Evolutionary conservation across 92 coral and sea anemone species (phyloP).

Genomic region (Bergia puertoricense): DNA sequence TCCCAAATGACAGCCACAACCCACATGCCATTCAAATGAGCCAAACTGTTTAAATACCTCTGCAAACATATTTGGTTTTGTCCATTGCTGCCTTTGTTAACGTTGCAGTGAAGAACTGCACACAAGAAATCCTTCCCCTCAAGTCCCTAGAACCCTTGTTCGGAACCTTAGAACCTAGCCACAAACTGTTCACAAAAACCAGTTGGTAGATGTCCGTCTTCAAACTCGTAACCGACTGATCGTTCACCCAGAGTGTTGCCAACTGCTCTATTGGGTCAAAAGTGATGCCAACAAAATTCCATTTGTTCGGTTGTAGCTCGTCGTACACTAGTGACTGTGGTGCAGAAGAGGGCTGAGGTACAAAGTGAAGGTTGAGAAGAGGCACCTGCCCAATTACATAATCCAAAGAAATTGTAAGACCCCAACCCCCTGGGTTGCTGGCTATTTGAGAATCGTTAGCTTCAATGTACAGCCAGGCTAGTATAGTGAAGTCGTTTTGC

Average conservation of each 20-base stretch:
- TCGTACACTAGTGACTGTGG: background rate
- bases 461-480: constrained; percentile 21
- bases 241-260: constrained; percentile 22
- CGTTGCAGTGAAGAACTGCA: constrained; percentile 34
- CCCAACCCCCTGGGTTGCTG: background rate
- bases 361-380: background rate
- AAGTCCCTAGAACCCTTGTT: background rate
- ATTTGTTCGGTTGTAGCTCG: background rate
- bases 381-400: background rate
- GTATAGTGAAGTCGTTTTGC: constrained; percentile 6
- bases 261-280: background rate
- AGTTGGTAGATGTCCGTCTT: background rate
- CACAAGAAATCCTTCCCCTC: constrained; percentile 19
- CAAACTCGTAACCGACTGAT: background rate
- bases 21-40: background rate
- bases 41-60: constrained; percentile 1
- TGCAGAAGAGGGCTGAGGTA: background rate
- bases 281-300: constrained; percentile 7
- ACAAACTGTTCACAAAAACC: background rate
- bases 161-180: constrained; percentile 18
- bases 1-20: no score
- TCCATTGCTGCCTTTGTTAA: constrained; percentile 20
- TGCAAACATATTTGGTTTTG: constrained; percentile 18
- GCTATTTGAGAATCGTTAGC: background rate
- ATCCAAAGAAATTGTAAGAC: background rate